These are phyloP conservation scores for Brachyalestes nurse DNA, from an alignment of 2,797 vertebrate species.

Conservation along the genomic window DNA sequence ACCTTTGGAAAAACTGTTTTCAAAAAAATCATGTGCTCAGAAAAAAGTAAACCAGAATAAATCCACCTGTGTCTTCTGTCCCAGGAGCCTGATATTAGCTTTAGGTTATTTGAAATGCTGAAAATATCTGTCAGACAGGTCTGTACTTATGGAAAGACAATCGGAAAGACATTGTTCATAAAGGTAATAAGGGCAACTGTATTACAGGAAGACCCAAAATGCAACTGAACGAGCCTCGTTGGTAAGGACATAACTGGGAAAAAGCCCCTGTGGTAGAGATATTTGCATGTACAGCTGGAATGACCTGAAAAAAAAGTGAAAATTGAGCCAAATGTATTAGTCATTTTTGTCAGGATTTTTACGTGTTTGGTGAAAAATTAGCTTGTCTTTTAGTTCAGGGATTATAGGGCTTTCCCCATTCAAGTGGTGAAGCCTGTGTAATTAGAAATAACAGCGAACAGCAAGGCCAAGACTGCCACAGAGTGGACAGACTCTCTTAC, in stretches of 20 bases:
- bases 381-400: too few relatives aligned
- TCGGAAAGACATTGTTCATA: background rate
- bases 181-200: background rate
- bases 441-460: too few relatives aligned
- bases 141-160: background rate
- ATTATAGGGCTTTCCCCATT: too few relatives aligned
- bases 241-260: background rate
- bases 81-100: slow-evolving; percentile 31
- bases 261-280: background rate
- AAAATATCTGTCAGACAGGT: background rate
- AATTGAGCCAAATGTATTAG: too few relatives aligned
- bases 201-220: background rate
- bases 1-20: slow-evolving; percentile 54
- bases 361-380: too few relatives aligned
- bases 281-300: background rate
- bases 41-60: slow-evolving; percentile 60
- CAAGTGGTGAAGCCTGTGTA: too few relatives aligned
- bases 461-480: background rate
- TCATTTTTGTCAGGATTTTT: too few relatives aligned
- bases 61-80: slow-evolving; percentile 58
- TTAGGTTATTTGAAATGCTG: slow-evolving; percentile 22
- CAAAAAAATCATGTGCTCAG: slow-evolving; percentile 53
- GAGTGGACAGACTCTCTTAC: background rate
- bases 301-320: background rate
- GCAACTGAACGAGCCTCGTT: background rate